phyloP scores from a whole-genome alignment of 2,888 invertebrate species.

The Oxyteleia sp. region DNA sequence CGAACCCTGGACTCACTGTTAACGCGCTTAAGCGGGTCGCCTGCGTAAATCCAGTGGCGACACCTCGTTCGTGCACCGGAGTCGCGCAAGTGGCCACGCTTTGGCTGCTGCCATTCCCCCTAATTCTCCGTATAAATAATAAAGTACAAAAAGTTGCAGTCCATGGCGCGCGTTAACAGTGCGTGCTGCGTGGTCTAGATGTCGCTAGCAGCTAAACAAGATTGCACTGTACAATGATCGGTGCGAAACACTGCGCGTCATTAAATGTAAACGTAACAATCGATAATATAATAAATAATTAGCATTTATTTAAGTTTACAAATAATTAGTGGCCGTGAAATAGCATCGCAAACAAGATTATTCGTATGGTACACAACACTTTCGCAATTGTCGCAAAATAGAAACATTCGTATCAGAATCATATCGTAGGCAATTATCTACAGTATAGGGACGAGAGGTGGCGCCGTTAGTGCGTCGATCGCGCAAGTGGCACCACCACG shows the following conservation, averaged over 20 bases:
- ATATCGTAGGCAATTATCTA: slow-evolving; percentile 71
- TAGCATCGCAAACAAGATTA: slow-evolving; percentile 74
- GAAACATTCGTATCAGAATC: slow-evolving; percentile 68
- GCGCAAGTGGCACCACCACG: too few relatives aligned
- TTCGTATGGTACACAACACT: slow-evolving; percentile 76
- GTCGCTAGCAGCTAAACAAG: slow-evolving; percentile 60
- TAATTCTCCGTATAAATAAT: slow-evolving; percentile 52
- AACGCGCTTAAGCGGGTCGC: slow-evolving; percentile 4
- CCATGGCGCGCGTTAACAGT: slow-evolving; percentile 7
- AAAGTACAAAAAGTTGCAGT: slow-evolving; percentile 57
- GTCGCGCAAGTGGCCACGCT: slow-evolving; percentile 5
- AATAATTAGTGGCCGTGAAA: slow-evolving; percentile 79
- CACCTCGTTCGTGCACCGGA: slow-evolving; percentile 14
- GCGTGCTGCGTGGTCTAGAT: slow-evolving; percentile 36
- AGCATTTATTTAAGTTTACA: slow-evolving; percentile 74
- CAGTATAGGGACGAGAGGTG: slow-evolving; percentile 14
- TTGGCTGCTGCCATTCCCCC: not conserved
- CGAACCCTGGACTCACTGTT: slow-evolving; percentile 11
- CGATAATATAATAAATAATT: slow-evolving; percentile 80
- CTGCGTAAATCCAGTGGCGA: slow-evolving; percentile 36
- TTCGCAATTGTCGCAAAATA: slow-evolving; percentile 54
- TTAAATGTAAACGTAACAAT: slow-evolving; percentile 75
- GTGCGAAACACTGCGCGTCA: slow-evolving; percentile 63
- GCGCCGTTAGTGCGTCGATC: slow-evolving; percentile 8
- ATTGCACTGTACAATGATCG: slow-evolving; percentile 66